Evolutionary conservation across 2,888 invertebrate genomes (phyloP), one percentile per base, ranked within the genome.

Genomic region (Cataglyphis altisquamis): DNA sequence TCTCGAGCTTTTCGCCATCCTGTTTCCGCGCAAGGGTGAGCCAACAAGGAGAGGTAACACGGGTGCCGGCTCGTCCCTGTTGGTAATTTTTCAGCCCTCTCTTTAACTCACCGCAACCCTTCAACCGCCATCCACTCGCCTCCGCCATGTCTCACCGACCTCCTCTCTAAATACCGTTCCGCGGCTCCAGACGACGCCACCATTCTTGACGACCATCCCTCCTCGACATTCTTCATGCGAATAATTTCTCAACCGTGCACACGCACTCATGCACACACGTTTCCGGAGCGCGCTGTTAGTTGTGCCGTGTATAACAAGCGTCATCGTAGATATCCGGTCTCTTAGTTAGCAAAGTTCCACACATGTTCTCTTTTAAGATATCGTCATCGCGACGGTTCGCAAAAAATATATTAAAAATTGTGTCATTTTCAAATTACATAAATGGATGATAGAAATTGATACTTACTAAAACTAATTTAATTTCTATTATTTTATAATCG

Each of bases 11-110:
- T 60, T n/a, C 41, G 64, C 10, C 41, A 63, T 75, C 66, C 70
- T 74, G 52, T 75, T 84, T 81, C 62, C 73, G 67, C 77, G 68
- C 82, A 12, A 77, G 82, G 72, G 73, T 29, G 82, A 84, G 73
- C 64, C 80, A 64, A 48, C 63, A 60, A 48, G 41, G 62, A 39
- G 72, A 78, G 78, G 74, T 82, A 88, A 87, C 81, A 85, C 85
- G 74, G 15, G 29, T 60, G 83, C 78, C 68, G 70, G 77, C 55
- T 82, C 84, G 85, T 86, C 87, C 85, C 86, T 84, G 89, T 83
- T 85, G 88, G 89, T 90, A 89, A 90, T 90, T 90, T 90, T 90
- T 89, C 87, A 90, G 81, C 88, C 87, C 86, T 86, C 86, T 85
- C 84, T 89, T 89, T 85, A 83, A 87, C 82, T 86, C 86, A 29